phyloP scores from a whole-genome alignment of 1,140 invertebrate genomes.

The Drosophila lacteicornis region DNA sequence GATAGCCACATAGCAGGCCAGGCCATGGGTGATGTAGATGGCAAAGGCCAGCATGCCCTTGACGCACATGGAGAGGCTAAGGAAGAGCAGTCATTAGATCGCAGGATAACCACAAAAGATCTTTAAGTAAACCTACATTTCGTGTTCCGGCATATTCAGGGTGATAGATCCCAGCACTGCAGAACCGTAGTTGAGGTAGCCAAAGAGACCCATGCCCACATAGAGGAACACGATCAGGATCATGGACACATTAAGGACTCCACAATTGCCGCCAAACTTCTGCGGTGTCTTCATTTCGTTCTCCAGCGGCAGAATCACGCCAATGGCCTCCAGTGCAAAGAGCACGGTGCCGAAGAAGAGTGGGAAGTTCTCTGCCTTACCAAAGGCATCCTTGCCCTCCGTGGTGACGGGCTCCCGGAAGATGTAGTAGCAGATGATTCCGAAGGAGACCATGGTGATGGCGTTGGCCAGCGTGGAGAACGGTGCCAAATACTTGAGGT shows the following conservation, averaged over 20 bases:
- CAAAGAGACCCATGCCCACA: constrained; percentile 90
- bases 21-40: constrained; percentile 92
- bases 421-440: constrained; percentile 90
- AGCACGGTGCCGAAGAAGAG: constrained; percentile 91
- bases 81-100: background rate
- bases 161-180: constrained; percentile 88
- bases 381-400: constrained; percentile 85
- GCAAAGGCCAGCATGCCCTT: constrained; percentile 91
- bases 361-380: constrained; percentile 86
- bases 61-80: constrained; percentile 89
- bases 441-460: constrained; percentile 88
- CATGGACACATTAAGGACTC: constrained; percentile 92
- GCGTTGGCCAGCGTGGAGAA: constrained; percentile 91
- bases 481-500: constrained; percentile 90
- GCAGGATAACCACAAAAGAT: constrained; percentile 43
- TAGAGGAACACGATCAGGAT: constrained; percentile 88
- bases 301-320: constrained; percentile 91
- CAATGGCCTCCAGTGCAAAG: constrained; percentile 93
- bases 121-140: constrained; percentile 85
- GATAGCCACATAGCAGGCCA: constrained; percentile 95
- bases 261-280: constrained; percentile 88
- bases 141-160: constrained; percentile 87
- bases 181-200: constrained; percentile 90
- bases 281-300: constrained; percentile 92
- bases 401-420: constrained; percentile 86